phyloP scores from a whole-genome alignment of 2,888 invertebrate genomes.

The Trichogramma evanescens region DNA sequence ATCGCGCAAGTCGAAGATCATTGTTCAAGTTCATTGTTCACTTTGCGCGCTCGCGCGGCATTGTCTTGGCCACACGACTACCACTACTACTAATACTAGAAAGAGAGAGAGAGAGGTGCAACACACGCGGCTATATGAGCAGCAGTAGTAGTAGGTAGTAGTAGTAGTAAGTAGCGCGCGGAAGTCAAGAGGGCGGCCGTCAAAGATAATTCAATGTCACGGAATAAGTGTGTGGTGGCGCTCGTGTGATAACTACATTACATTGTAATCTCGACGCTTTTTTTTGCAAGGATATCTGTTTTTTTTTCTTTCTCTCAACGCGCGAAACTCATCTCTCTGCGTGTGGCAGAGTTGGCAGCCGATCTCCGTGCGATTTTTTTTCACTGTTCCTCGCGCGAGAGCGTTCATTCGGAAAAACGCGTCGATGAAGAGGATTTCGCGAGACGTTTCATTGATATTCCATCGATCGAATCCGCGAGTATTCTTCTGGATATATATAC shows the following conservation, averaged over 20 bases:
- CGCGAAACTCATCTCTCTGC: too few species aligned
- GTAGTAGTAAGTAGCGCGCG: background rate
- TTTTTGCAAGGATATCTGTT: constrained; percentile 18
- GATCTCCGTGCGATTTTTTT: too few species aligned
- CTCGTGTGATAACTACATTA: background rate
- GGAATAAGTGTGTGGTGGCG: constrained; percentile 4
- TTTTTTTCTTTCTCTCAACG: too few species aligned
- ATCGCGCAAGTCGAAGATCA: constrained; percentile 23
- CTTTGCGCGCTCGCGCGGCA: background rate
- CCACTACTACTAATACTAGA: background rate
- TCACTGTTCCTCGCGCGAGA: too few species aligned
- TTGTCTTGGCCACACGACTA: constrained; percentile 15
- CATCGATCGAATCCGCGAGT: too few species aligned
- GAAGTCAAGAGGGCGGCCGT: constrained; percentile 5
- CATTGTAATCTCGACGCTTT: background rate
- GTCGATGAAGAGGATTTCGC: too few species aligned
- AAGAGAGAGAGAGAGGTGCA: background rate
- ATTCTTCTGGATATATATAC: too few species aligned
- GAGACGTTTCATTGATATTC: too few species aligned
- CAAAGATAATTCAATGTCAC: constrained; percentile 23
- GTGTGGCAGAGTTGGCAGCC: too few species aligned
- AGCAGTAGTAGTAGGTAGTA: background rate
- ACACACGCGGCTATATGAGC: background rate
- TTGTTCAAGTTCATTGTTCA: constrained; percentile 25
- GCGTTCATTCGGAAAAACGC: too few species aligned